Evolutionary conservation across 2,888 invertebrate genomes (phyloP).

Genomic region (Leptodirus hochenwartii): DNA sequence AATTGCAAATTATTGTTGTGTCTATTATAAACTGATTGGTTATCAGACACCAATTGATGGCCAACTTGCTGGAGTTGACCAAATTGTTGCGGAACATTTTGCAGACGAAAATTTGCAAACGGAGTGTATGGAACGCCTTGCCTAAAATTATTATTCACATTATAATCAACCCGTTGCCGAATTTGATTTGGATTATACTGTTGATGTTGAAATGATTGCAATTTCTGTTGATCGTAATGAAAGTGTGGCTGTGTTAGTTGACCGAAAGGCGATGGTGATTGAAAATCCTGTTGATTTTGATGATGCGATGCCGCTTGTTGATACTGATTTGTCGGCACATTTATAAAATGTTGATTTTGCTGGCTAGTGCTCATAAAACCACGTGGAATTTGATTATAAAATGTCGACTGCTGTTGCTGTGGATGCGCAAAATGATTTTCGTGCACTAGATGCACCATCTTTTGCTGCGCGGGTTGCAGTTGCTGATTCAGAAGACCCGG

Average conservation of each 20-base stretch:
- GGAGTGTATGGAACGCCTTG: not conserved
- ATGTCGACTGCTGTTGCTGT: slow-evolving; percentile 15
- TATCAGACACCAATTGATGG: not conserved
- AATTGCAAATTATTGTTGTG: too few relatives aligned
- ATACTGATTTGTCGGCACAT: slow-evolving; percentile 7
- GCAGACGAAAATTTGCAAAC: too few relatives aligned
- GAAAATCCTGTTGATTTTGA: slow-evolving; percentile 13
- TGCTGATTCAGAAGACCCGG: slow-evolving; percentile 10
- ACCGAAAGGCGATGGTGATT: slow-evolving; percentile 9
- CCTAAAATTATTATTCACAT: slow-evolving; percentile 5
- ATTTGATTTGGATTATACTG: slow-evolving; percentile 17
- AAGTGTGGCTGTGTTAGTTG: slow-evolving; percentile 7
- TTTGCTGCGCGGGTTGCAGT: slow-evolving; percentile 15
- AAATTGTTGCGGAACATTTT: not conserved
- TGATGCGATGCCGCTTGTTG: slow-evolving; percentile 10
- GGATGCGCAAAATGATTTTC: slow-evolving; percentile 12
- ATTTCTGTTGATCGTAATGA: slow-evolving; percentile 11
- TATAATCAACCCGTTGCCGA: too few relatives aligned
- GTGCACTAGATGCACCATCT: slow-evolving; percentile 12
- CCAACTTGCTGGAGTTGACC: not conserved
- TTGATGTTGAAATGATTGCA: slow-evolving; percentile 15
- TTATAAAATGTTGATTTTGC: slow-evolving; percentile 7
- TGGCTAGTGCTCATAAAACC: slow-evolving; percentile 9
- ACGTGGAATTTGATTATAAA: slow-evolving; percentile 12
- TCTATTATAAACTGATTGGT: slow-evolving; percentile 2